Percentiles rank a stretch among this genome's conserved stretches.
Conservation (phyloP, 64 coral and sea anemone species). For the Catalaphyllia jardinei region DNA sequence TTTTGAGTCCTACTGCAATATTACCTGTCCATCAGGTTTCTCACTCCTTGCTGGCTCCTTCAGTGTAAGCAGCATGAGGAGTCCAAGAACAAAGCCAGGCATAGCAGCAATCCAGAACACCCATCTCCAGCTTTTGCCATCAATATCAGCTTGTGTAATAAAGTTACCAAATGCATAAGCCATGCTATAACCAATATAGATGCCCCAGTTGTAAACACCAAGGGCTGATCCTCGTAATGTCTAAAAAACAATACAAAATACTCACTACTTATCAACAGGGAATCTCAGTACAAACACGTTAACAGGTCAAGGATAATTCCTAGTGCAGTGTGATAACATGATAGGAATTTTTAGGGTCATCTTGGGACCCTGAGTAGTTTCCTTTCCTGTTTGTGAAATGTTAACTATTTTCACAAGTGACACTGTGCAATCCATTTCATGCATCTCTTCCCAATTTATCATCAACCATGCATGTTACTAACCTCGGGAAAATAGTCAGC, state of each 20-base stretch:
- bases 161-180: conserved; percentile 96
- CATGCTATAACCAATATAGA: conserved; percentile 98
- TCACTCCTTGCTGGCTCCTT: conserved; percentile 84
- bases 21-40: conserved; percentile 45
- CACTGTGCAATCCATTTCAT: no score
- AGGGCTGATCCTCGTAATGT: conserved; percentile 87
- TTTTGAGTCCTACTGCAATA: not conserved
- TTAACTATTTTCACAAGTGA: no score
- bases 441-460: no score
- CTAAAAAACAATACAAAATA: conserved; percentile 28
- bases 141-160: conserved; percentile 90
- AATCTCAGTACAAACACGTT: no score
- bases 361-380: no score
- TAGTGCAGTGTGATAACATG: no score
- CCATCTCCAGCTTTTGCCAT: conserved; percentile 91
- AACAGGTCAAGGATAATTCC: no score
- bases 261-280: no score
- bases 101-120: conserved; percentile 97
- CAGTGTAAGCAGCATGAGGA: conserved; percentile 84
- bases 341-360: no score
- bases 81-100: conserved; percentile 84
- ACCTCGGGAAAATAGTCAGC: conserved; percentile 97
- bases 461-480: no score
- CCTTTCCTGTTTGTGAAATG: no score
- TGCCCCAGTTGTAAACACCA: conserved; percentile 97